Evolutionary conservation across 2,113 vertebrate genomes (phyloP), one percentile per base, ranked within the genome.

Genomic region (Pogonocichla stellata): DNA sequence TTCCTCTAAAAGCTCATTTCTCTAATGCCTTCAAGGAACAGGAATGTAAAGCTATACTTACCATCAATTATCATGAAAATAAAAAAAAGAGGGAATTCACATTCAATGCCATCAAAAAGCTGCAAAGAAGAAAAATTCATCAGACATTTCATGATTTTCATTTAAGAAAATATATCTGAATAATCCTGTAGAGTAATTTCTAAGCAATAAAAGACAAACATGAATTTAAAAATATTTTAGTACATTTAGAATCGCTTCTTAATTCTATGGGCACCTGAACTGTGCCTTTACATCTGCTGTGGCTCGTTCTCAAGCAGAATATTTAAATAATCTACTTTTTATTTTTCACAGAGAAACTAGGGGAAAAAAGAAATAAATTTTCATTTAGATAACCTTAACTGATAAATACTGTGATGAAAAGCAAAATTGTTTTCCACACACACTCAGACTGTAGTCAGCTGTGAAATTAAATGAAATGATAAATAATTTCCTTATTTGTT

Each of bases 31-130:
- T 67, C 42, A 66, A 77, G 88, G 50, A 93, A 43, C 38, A 50
- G 43, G 58, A 96, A 90, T 8, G 23, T 34, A 81, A 92, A 93
- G 57, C 26, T n/a, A 74, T 83, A 97, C 99, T 99, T 98, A 99
- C 99, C 99, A 94, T 99, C 99, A 92, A 99, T 99, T 97, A 99
- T 99, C 99, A 99, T 99, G 97, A 99, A 99, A 98, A 99, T 99
- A 95, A 99, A 99, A 97, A 99, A 99, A 74, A 99, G 97, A 77
- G 99, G 99, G 96, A 99, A 99, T 98, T 99, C 99, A 96, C 99
- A 99, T 95, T 99, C 99, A 86, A 99, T 99, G 82, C 99, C 99
- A 95, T 99, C 99, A 97, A 99, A 99, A 53, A 99, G 98, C 99
- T 99, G 97, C 51, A 97, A 97, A 88, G 60, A 93, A 91, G 48